Percentiles rank a stretch among this genome's conserved stretches.
Evolutionary conservation across 2,113 vertebrate genomes (phyloP).

Genomic region (Equus przewalskii): DNA sequence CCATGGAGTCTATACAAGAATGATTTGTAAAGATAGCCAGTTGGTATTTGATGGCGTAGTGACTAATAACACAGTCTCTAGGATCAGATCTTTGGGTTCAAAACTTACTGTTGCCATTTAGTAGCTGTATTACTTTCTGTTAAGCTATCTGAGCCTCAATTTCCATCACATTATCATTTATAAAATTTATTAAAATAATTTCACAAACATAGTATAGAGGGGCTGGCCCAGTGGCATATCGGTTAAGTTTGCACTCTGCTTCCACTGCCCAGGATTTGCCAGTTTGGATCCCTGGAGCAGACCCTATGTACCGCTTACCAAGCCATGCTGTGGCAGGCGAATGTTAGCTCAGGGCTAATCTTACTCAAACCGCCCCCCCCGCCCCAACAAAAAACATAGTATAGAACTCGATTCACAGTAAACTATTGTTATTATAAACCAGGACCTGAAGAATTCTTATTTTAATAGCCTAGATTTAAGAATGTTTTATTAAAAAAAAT

Average conservation of each 20-base stretch:
- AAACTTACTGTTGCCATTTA: not conserved
- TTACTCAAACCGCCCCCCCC: too few species aligned
- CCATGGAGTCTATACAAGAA: not conserved
- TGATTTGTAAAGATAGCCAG: not conserved
- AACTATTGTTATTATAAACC: not conserved
- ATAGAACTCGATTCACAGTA: not conserved
- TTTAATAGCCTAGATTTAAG: not conserved
- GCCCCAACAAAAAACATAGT: not conserved
- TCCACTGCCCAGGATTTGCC: too few species aligned
- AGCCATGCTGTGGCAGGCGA: too few species aligned
- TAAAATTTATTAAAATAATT: not conserved
- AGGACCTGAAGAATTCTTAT: not conserved
- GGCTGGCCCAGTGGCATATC: too few species aligned
- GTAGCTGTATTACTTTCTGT: not conserved
- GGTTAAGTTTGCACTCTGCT: too few species aligned
- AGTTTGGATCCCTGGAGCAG: too few species aligned
- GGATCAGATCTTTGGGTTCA: not conserved
- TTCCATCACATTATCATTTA: not conserved
- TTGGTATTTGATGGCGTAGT: not conserved
- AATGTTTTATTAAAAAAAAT: not conserved
- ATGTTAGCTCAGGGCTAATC: too few species aligned
- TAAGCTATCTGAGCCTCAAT: not conserved
- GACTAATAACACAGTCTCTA: not conserved
- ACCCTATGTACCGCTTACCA: too few species aligned
- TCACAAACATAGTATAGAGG: not conserved